These are phyloP conservation scores for Coturnix japonica DNA, from an alignment of 2,113 vertebrate species.

Conservation along the genomic window DNA sequence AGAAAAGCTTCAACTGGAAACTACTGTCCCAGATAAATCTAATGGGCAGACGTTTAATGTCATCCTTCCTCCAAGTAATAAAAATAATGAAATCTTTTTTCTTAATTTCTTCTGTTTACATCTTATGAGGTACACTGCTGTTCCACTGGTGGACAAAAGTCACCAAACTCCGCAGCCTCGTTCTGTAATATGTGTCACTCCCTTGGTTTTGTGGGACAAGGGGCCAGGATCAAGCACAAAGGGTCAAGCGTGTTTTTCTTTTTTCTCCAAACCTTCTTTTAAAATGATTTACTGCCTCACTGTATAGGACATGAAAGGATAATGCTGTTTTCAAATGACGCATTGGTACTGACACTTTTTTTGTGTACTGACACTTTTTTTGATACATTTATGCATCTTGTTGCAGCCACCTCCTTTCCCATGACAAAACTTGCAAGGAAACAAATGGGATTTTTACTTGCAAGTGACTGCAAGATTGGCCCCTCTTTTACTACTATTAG, in stretches of 20 bases:
- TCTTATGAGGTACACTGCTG: not conserved
- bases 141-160: not conserved
- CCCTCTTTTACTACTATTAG: not conserved
- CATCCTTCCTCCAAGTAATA: not conserved
- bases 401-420: not conserved
- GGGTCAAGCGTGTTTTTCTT: constrained; percentile 66
- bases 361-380: constrained; percentile 44
- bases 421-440: constrained; percentile 5
- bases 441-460: constrained; percentile 43
- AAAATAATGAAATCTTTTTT: not conserved
- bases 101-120: not conserved
- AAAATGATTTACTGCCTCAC: constrained; percentile 56
- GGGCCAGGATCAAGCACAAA: constrained; percentile 28
- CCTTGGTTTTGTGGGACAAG: no score
- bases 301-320: constrained; percentile 48
- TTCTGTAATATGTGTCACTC: not conserved
- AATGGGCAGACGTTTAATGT: not conserved
- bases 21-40: not conserved
- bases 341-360: constrained; percentile 46
- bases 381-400: constrained; percentile 30
- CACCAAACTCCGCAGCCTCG: not conserved
- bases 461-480: constrained; percentile 18
- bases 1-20: not conserved
- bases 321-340: constrained; percentile 60
- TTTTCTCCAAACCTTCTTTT: constrained; percentile 35